A percentile compares a stretch with the other conserved stretches of the same genome.
These are phyloP conservation scores for Polypedilum vanderplanki DNA, from an alignment of 1,140 invertebrate genomes.

Conservation along the genomic window DNA sequence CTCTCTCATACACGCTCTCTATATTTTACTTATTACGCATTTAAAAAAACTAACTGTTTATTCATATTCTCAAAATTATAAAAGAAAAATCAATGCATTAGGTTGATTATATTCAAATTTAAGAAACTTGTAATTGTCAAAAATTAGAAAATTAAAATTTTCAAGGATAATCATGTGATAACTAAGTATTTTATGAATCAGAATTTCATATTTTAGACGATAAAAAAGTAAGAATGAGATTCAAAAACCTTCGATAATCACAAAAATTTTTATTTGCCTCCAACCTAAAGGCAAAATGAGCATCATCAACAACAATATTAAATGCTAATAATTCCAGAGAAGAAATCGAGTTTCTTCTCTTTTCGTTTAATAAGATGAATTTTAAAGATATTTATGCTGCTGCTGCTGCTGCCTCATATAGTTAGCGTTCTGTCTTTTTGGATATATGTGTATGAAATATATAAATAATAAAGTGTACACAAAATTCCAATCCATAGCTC, in stretches of 20 bases:
- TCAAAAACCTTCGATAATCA: not conserved
- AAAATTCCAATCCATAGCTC: constrained; percentile 20
- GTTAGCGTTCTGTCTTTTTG: not conserved
- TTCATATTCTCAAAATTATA: not conserved
- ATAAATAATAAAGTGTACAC: not conserved
- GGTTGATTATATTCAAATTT: no score
- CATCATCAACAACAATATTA: constrained; percentile 21
- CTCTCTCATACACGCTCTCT: not conserved
- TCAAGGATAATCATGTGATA: no score
- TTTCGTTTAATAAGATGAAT: constrained; percentile 25
- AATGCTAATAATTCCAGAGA: constrained; percentile 26
- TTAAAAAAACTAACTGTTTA: not conserved
- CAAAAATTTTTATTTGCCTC: not conserved
- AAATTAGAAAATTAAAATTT: no score
- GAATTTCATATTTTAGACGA: no score
- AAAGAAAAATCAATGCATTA: not conserved
- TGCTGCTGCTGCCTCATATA: constrained; percentile 15
- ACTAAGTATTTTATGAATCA: no score
- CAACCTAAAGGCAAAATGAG: not conserved
- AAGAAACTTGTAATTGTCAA: no score
- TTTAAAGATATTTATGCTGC: constrained; percentile 23
- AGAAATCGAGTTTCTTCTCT: constrained; percentile 5
- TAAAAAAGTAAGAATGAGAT: no score
- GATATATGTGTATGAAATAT: not conserved
- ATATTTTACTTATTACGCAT: not conserved